Conservation (phyloP, 2,797 vertebrate genomes). For the Brotula barbata region DNA sequence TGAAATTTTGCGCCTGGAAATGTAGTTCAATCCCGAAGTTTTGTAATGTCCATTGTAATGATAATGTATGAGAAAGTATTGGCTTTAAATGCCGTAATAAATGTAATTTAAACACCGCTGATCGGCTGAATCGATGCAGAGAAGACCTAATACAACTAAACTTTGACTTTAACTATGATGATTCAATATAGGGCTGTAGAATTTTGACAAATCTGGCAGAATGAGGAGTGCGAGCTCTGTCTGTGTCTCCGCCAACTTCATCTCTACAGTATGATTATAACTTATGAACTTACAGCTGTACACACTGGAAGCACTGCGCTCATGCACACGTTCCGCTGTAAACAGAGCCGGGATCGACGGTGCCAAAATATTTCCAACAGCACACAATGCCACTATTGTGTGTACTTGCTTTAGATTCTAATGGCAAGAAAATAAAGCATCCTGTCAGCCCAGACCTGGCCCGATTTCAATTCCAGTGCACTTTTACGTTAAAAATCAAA, state of each 20-base stretch:
- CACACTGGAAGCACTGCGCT: conserved; percentile 31
- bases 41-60: conserved; percentile 2
- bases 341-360: conserved; percentile 32
- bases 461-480: conserved; percentile 64
- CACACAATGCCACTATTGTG: conserved; percentile 56
- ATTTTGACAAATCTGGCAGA: conserved; percentile 17
- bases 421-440: conserved; percentile 64
- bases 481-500: conserved; percentile 64
- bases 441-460: conserved; percentile 63
- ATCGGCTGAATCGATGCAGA: conserved; percentile 22
- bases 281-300: conserved; percentile 33
- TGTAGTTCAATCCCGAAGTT: no score
- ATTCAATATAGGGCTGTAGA: conserved; percentile 27
- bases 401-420: conserved; percentile 54
- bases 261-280: conserved; percentile 35
- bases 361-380: conserved; percentile 44
- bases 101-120: conserved; percentile 32
- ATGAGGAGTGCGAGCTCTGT: conserved; percentile 8
- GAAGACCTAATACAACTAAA: conserved; percentile 31
- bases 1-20: no score
- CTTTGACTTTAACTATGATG: conserved; percentile 37
- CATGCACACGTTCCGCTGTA: conserved; percentile 29
- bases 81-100: conserved; percentile 14
- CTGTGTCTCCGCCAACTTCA: conserved; percentile 17
- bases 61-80: conserved; percentile 8